These are phyloP conservation scores for Hypothenemus hampei DNA, from an alignment of 1,140 invertebrate genomes.

Conservation along the genomic window DNA sequence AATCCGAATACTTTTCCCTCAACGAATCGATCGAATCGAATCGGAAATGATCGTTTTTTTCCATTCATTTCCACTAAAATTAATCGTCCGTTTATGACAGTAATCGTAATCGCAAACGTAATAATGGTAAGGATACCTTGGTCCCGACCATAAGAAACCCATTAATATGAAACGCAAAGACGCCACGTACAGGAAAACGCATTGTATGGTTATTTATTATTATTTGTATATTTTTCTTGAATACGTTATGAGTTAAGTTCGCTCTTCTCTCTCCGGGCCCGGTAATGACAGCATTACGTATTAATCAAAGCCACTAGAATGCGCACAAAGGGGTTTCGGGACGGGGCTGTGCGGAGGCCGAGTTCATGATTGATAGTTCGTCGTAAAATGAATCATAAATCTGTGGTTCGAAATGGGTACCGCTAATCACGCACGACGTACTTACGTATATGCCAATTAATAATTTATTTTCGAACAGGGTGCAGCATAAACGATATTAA, in stretches of 20 bases:
- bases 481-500: too few species aligned
- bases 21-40: too few species aligned
- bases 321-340: constrained; percentile 24
- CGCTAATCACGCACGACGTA: constrained; percentile 26
- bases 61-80: too few species aligned
- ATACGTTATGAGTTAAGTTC: constrained; percentile 24
- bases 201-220: constrained; percentile 32
- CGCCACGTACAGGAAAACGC: constrained; percentile 27
- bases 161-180: constrained; percentile 29
- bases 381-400: constrained; percentile 30
- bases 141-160: constrained; percentile 17
- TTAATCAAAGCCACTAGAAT: constrained; percentile 29
- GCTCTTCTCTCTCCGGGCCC: too few species aligned
- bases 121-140: constrained; percentile 19
- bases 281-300: constrained; percentile 30
- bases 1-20: too few species aligned
- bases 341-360: constrained; percentile 20
- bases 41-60: too few species aligned
- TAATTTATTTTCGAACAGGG: constrained; percentile 29
- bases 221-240: constrained; percentile 29
- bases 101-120: constrained; percentile 16
- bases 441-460: constrained; percentile 31
- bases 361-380: constrained; percentile 30
- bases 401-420: constrained; percentile 18
- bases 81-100: constrained; percentile 10